Base-by-base conservation (phyloP, 2,797 vertebrate species). In the Eidolon dupreanum region DNA sequence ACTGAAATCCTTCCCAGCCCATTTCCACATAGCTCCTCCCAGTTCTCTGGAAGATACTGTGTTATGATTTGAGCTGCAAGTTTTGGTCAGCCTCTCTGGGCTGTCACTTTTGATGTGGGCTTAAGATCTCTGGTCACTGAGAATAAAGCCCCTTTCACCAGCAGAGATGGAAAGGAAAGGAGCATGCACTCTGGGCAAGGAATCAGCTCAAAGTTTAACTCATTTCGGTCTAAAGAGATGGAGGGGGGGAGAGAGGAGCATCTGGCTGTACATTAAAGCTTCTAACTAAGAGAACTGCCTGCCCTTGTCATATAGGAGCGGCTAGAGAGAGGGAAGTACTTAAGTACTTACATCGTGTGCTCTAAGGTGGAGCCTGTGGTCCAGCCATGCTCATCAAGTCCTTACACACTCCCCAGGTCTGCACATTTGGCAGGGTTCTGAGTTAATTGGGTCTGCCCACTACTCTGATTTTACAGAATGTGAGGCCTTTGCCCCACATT, bases 401-500 rank as follows among this genome's bases (percentile, higher is more conserved):
- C 26, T 68, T 36, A 4, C 38, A 88, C 15, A 31, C 10, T 43
- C 31, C 61, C 41, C 20, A 20, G 6, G 28, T 43, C 74, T 16
- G 6, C 33, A 71, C 16, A 5, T 65, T 65, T 36, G 15, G 57
- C 55, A 22, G 8, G 36, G 31, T 51, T 53, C 63, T n/a, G 41
- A 87, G 31, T 53, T 75, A 46, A 71, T 92, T 1, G 31, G 55
- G 82, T 43, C 75, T 71, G 11, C 0, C 94, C 82, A 38, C 11
- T 66, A 9, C 2, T 70, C 85, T 31, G 12, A 53, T 83, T 89
- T 92, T 94, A 43, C 55, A 82, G n/a, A 59, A 9, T 2, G 7
- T 88, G 46, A 68, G 83, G 53, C n/a, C 73, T 91, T 24, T 74
- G n/a, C 11, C 33, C 97, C 88, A 88, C 79, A 26, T 59, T 81